phyloP scores from a whole-genome alignment of 2,888 invertebrate species.

The Xiphydria camelus region DNA sequence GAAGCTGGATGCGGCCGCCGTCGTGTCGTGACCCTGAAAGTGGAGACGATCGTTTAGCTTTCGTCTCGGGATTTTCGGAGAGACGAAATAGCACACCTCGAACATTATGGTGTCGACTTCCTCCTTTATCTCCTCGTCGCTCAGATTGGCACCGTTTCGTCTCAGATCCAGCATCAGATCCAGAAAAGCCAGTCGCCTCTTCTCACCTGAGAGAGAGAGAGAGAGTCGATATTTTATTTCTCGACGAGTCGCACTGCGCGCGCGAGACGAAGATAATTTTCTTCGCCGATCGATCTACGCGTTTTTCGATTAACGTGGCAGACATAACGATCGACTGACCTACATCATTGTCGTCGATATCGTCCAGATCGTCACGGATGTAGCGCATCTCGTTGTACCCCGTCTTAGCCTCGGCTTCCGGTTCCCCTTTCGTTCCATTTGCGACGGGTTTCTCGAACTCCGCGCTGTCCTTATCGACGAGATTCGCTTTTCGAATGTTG shows the following conservation, averaged over 20 bases:
- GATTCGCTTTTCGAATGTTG: constrained; percentile 35
- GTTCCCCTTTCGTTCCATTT: constrained; percentile 29
- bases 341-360: constrained; percentile 50
- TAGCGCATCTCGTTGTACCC: constrained; percentile 36
- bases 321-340: constrained; percentile 56
- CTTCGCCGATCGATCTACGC: too few relatives aligned
- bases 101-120: constrained; percentile 88
- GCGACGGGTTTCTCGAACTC: constrained; percentile 53
- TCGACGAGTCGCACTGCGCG: too few relatives aligned
- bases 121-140: constrained; percentile 79
- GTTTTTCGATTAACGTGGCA: too few relatives aligned
- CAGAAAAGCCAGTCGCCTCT: constrained; percentile 83
- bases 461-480: constrained; percentile 22
- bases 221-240: not conserved
- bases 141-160: constrained; percentile 71
- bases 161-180: constrained; percentile 82
- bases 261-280: too few relatives aligned
- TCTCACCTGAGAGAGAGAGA: constrained; percentile 62
- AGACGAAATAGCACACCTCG: constrained; percentile 62
- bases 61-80: too few relatives aligned
- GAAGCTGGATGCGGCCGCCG: constrained; percentile 81
- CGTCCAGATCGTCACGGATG: constrained; percentile 60
- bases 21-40: constrained; percentile 76
- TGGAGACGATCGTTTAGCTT: not conserved
- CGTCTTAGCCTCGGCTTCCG: constrained; percentile 15